Percentiles rank a stretch among this genome's conserved stretches.
Evolutionary conservation across 1,140 invertebrate species (phyloP).

Genomic region (Mactra quadrangularis): DNA sequence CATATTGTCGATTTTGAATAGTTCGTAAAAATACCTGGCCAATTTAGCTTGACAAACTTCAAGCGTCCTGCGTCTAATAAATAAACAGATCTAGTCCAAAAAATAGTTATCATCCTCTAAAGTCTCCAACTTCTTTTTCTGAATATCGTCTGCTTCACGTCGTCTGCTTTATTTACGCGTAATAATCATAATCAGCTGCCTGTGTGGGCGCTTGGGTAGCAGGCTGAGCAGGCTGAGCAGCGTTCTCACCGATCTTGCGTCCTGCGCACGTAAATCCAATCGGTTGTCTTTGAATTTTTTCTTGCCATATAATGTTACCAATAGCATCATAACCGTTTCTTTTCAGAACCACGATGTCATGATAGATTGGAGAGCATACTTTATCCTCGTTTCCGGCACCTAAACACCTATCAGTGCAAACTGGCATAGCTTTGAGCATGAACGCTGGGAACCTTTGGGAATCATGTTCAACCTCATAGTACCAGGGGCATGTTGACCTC

Average conservation of each 20-base stretch:
- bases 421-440: slow-evolving; percentile 40
- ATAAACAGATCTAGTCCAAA: too few species aligned
- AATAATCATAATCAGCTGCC: not conserved
- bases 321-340: not conserved
- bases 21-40: too few species aligned
- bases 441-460: slow-evolving; percentile 27
- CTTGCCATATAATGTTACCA: not conserved
- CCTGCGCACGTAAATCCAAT: slow-evolving; percentile 35
- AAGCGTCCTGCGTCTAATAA: too few species aligned
- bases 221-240: not conserved
- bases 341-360: slow-evolving; percentile 18
- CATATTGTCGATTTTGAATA: too few species aligned
- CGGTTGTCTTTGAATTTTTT: not conserved
- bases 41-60: too few species aligned
- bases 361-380: slow-evolving; percentile 16
- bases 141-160: too few species aligned
- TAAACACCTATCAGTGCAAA: slow-evolving; percentile 40
- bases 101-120: too few species aligned
- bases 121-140: too few species aligned
- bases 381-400: not conserved
- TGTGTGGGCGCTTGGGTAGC: not conserved
- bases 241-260: not conserved
- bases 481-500: slow-evolving; percentile 57
- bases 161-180: not conserved
- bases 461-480: slow-evolving; percentile 23